These are phyloP conservation scores for Hippocampus zosterae DNA, from an alignment of 2,113 vertebrate species.

Conservation along the genomic window DNA sequence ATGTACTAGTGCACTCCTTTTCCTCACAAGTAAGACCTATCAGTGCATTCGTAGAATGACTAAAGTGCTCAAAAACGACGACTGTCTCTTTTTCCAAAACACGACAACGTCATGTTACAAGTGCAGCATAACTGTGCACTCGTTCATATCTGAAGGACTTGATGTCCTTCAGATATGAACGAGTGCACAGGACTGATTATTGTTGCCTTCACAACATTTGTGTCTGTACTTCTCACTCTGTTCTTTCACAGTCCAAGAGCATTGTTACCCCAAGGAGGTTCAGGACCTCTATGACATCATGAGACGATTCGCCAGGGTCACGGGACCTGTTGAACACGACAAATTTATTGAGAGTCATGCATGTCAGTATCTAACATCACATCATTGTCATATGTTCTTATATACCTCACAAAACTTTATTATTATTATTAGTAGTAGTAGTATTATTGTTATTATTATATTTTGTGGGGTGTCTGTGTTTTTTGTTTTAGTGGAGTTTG, in stretches of 20 bases:
- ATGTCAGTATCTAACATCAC: slow-evolving; percentile 73
- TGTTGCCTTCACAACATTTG: neutral
- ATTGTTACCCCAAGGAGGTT: slow-evolving; percentile 91
- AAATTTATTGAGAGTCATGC: slow-evolving; percentile 97
- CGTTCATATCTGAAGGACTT: too few relatives aligned
- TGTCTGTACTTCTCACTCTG: neutral
- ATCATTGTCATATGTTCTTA: neutral
- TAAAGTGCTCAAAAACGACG: too few relatives aligned
- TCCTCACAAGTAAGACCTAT: too few relatives aligned
- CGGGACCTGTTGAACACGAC: slow-evolving; percentile 89
- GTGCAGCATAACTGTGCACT: too few relatives aligned
- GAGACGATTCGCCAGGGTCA: slow-evolving; percentile 87
- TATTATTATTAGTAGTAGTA: too few relatives aligned
- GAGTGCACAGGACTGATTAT: too few relatives aligned
- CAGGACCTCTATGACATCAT: slow-evolving; percentile 94
- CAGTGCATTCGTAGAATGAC: too few relatives aligned
- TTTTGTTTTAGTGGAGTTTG: slow-evolving; percentile 86
- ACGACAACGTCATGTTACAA: too few relatives aligned
- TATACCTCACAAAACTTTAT: neutral
- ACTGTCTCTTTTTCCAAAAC: too few relatives aligned
- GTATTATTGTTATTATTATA: too few relatives aligned
- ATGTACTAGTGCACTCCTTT: too few relatives aligned
- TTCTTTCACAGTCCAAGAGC: slow-evolving; percentile 81
- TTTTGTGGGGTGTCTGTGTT: neutral
- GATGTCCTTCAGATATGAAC: too few relatives aligned